phyloP scores from a whole-genome alignment of 2,888 invertebrate species.

The Shargacucullia verbasci region DNA sequence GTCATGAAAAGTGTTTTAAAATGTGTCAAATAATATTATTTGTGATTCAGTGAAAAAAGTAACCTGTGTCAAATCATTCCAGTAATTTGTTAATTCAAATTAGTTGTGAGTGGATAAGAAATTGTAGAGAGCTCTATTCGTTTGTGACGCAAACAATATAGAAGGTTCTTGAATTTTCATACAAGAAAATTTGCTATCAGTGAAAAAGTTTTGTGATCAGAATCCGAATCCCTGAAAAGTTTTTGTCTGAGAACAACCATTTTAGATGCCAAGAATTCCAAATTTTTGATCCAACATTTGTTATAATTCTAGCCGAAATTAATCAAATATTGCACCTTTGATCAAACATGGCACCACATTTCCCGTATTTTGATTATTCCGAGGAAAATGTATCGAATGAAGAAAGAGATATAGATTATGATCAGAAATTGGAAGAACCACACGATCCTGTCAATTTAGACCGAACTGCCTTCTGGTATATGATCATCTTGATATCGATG shows the following conservation, averaged over 20 bases:
- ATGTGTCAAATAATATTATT: constrained; percentile 29
- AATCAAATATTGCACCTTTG: neutral
- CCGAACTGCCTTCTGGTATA: constrained; percentile 80
- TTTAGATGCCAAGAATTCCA: too few species aligned
- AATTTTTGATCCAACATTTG: neutral
- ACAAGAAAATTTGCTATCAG: neutral
- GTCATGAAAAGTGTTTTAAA: constrained; percentile 34
- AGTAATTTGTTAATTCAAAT: constrained; percentile 71
- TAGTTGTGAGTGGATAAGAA: constrained; percentile 66
- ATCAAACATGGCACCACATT: constrained; percentile 74
- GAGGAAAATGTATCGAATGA: constrained; percentile 30
- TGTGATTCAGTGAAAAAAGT: constrained; percentile 24
- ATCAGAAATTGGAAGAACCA: constrained; percentile 51
- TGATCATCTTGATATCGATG: constrained; percentile 73
- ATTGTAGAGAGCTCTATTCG: constrained; percentile 30
- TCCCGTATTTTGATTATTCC: constrained; percentile 55
- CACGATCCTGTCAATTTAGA: constrained; percentile 56
- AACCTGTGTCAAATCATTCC: constrained; percentile 60
- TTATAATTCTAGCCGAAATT: neutral
- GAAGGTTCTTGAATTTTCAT: constrained; percentile 35
- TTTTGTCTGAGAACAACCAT: too few species aligned
- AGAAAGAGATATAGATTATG: constrained; percentile 32
- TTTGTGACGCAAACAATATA: constrained; percentile 43
- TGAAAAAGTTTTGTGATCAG: neutral
- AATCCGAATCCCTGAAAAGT: too few species aligned